phyloP scores from a whole-genome alignment of 2,797 vertebrate genomes.

The Sebastiscus albofasciatus region DNA sequence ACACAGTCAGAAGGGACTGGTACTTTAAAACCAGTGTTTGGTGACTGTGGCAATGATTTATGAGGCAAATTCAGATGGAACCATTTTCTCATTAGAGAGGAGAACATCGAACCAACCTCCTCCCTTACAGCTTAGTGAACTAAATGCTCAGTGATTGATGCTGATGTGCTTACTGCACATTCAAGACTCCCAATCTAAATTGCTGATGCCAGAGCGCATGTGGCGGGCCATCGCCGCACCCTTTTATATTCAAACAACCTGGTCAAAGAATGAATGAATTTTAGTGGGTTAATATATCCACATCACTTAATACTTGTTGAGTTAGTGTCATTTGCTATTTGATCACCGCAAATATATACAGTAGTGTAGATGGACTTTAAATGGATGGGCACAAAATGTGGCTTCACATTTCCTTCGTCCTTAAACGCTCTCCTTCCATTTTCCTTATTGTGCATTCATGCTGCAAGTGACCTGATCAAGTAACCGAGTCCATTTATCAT shows the following conservation, averaged over 20 bases:
- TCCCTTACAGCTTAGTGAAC: slow-evolving; percentile 63
- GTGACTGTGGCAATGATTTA: slow-evolving; percentile 70
- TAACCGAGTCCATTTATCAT: slow-evolving; percentile 7
- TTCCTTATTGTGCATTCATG: neutral
- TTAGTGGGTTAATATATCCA: slow-evolving; percentile 24
- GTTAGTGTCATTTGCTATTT: slow-evolving; percentile 50
- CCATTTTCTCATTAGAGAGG: slow-evolving; percentile 76
- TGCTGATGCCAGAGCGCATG: slow-evolving; percentile 55
- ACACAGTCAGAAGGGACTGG: slow-evolving; percentile 10
- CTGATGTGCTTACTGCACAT: slow-evolving; percentile 60
- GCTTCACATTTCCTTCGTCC: neutral
- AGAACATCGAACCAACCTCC: slow-evolving; percentile 67
- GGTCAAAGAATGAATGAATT: slow-evolving; percentile 42
- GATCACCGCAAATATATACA: slow-evolving; percentile 26
- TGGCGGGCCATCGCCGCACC: slow-evolving; percentile 7
- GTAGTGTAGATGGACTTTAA: slow-evolving; percentile 35
- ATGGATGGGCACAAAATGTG: slow-evolving; percentile 27
- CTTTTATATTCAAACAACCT: slow-evolving; percentile 45
- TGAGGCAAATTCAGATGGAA: slow-evolving; percentile 72
- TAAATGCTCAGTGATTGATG: slow-evolving; percentile 75
- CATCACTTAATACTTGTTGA: slow-evolving; percentile 58
- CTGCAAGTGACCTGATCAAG: neutral
- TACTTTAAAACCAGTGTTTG: slow-evolving; percentile 59
- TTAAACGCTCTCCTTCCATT: neutral
- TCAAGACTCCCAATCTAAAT: slow-evolving; percentile 57